Conservation (phyloP, 2,113 vertebrate genomes). For the Egretta garzetta region DNA sequence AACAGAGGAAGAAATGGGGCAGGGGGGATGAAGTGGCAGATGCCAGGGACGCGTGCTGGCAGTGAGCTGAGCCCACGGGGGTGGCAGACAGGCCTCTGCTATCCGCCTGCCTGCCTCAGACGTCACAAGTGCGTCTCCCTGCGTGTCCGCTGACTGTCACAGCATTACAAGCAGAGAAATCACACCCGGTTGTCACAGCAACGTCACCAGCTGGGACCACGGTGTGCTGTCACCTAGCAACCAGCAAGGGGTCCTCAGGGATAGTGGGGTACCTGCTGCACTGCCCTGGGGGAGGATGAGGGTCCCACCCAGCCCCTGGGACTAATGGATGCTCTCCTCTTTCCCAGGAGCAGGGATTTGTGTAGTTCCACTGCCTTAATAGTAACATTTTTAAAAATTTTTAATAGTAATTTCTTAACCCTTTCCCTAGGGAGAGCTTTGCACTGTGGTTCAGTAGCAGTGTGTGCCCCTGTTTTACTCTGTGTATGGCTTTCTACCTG, state of each 20-base stretch:
- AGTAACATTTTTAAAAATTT: neutral
- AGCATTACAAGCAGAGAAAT: constrained; percentile 23
- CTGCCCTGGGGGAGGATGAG: neutral
- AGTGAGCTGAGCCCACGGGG: neutral
- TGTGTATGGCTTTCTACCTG: neutral
- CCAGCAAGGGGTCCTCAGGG: neutral
- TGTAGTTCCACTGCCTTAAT: neutral
- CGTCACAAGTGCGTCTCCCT: constrained; percentile 52
- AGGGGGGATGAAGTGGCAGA: neutral
- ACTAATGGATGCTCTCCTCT: neutral
- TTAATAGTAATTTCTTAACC: neutral
- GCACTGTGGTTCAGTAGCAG: neutral
- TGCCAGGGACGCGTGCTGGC: neutral
- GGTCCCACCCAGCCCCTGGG: neutral
- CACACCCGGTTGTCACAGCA: constrained; percentile 65
- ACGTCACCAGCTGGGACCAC: constrained; percentile 49
- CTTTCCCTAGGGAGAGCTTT: neutral
- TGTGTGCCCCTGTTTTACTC: neutral
- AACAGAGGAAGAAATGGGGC: neutral
- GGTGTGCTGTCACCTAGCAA: constrained; percentile 62
- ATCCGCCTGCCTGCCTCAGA: neutral
- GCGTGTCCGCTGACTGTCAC: neutral
- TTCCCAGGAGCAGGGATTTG: neutral
- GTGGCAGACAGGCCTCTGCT: neutral
- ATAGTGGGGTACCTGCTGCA: neutral